phyloP scores from a whole-genome alignment of 2,797 vertebrate genomes.

The Menidia menidia region DNA sequence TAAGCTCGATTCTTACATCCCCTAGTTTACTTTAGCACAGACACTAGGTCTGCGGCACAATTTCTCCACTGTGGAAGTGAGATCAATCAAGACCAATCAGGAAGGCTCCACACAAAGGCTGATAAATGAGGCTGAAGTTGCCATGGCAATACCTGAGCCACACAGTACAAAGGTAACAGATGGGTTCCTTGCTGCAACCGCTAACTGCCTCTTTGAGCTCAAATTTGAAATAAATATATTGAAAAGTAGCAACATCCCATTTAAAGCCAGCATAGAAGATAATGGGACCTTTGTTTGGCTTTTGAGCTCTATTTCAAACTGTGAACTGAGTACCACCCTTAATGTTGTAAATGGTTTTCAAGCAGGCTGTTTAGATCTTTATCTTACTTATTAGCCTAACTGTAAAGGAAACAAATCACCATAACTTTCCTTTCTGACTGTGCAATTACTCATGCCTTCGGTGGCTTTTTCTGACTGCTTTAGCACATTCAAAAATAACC shows the following conservation, averaged over 20 bases:
- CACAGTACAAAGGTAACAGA: conserved; percentile 8
- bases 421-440: conserved; percentile 1
- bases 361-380: neutral
- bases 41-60: neutral
- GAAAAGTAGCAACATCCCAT: conserved; percentile 9
- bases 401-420: neutral
- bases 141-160: conserved; percentile 21
- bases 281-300: neutral
- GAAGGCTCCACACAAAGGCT: conserved; percentile 2
- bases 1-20: neutral
- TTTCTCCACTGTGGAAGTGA: conserved; percentile 29
- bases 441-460: conserved; percentile 5
- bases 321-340: neutral
- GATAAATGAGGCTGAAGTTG: conserved; percentile 19
- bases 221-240: conserved; percentile 2
- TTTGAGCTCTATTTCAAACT: neutral
- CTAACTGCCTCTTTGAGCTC: conserved; percentile 15
- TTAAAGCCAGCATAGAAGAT: neutral
- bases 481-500: conserved; percentile 25
- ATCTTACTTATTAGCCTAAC: neutral
- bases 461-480: conserved; percentile 24
- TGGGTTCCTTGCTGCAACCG: neutral
- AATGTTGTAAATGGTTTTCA: neutral
- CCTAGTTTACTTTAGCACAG: neutral
- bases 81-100: conserved; percentile 20